phyloP scores from a whole-genome alignment of 2,888 invertebrate genomes.

The Drosophila phalerata region DNA sequence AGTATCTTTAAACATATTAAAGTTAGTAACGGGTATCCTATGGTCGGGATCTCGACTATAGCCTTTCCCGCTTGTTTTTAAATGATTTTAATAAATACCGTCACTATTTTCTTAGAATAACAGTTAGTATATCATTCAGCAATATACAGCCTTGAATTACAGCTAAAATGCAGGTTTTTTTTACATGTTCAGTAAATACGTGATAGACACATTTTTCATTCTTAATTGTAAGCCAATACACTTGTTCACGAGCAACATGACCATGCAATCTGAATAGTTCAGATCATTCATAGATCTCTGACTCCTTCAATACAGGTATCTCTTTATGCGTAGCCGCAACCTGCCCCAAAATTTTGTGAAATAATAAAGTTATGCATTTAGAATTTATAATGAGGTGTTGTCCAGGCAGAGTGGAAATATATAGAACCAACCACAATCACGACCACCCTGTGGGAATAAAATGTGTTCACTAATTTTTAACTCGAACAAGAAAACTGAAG shows the following conservation, averaged over 20 bases:
- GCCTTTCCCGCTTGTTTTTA: too few species aligned
- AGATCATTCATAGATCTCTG: slow-evolving; percentile 19
- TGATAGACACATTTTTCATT: slow-evolving; percentile 18
- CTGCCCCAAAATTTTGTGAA: slow-evolving; percentile 67
- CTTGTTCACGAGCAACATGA: slow-evolving; percentile 47
- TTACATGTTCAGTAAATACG: slow-evolving; percentile 12
- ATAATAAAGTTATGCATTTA: slow-evolving; percentile 69
- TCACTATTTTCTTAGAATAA: not conserved
- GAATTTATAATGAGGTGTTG: slow-evolving; percentile 66
- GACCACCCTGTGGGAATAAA: slow-evolving; percentile 62
- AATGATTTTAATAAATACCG: not conserved
- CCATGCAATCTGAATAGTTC: slow-evolving; percentile 44
- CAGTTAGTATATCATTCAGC: not conserved
- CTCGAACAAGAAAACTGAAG: slow-evolving; percentile 15
- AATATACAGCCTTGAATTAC: slow-evolving; percentile 32
- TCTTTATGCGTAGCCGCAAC: slow-evolving; percentile 71
- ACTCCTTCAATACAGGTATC: slow-evolving; percentile 9
- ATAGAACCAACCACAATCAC: slow-evolving; percentile 14
- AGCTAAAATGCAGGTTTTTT: slow-evolving; percentile 1
- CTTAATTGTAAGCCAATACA: slow-evolving; percentile 16
- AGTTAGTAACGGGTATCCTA: too few species aligned
- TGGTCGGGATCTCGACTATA: too few species aligned
- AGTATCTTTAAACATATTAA: too few species aligned
- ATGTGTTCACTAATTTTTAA: slow-evolving; percentile 45
- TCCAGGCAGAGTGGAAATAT: slow-evolving; percentile 9